A percentile compares a stretch with the other conserved stretches of the same genome.
Conservation (phyloP, 2,797 vertebrate genomes). For the Cossypha heuglini region DNA sequence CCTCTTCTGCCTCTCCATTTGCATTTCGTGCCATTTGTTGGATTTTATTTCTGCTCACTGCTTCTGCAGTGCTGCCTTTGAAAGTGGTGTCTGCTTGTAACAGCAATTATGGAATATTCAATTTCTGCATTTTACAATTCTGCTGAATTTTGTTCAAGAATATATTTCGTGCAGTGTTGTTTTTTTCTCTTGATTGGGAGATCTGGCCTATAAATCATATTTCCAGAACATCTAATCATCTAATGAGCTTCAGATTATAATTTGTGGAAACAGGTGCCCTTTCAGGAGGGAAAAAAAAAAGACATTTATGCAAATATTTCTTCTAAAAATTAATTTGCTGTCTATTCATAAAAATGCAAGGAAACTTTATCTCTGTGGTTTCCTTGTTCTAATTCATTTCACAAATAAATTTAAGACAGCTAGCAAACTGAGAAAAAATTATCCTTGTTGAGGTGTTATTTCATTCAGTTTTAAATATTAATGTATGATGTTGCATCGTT, state of each 20-base stretch:
- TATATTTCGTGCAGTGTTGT: not conserved
- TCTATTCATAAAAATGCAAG: slow-evolving; percentile 35
- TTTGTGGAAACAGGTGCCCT: slow-evolving; percentile 20
- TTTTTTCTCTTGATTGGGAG: slow-evolving; percentile 31
- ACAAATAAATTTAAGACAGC: slow-evolving; percentile 61
- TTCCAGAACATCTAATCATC: slow-evolving; percentile 29
- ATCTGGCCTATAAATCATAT: not conserved
- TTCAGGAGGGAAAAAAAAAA: not conserved
- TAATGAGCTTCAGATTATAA: slow-evolving; percentile 25
- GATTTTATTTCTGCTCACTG: not conserved
- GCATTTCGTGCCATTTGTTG: not conserved
- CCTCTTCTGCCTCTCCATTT: not conserved
- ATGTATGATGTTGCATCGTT: slow-evolving; percentile 63
- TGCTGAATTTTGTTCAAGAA: slow-evolving; percentile 5
- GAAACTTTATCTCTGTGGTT: not conserved
- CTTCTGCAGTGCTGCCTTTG: not conserved
- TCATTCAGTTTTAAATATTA: slow-evolving; percentile 75
- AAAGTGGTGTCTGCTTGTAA: not conserved
- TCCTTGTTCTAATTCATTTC: slow-evolving; percentile 47
- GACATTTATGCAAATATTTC: slow-evolving; percentile 11
- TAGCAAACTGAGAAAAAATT: slow-evolving; percentile 65
- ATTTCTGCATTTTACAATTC: not conserved
- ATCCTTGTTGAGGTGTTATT: slow-evolving; percentile 68
- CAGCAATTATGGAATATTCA: not conserved
- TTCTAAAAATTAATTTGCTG: slow-evolving; percentile 14